Percentiles rank a stretch among this genome's conserved stretches.
Conservation (phyloP, 2,113 vertebrate genomes). For the Eira barbara region DNA sequence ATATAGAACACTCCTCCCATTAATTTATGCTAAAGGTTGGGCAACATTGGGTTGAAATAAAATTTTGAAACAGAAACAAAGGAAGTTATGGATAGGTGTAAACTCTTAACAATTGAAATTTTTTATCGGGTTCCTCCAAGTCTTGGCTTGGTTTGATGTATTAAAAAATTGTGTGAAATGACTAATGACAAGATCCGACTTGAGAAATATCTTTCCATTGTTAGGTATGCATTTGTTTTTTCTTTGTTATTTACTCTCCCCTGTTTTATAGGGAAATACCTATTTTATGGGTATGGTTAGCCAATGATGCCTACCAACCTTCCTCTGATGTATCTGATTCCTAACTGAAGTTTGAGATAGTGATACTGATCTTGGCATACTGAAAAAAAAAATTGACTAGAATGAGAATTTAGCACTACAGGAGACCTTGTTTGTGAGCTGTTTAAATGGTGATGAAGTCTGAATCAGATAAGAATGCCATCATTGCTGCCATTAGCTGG, state of each 20-base stretch:
- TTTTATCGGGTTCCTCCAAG: not conserved
- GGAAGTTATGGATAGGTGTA: not conserved
- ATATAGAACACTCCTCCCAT: not conserved
- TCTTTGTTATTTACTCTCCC: not conserved
- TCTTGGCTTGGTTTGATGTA: not conserved
- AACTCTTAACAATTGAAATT: not conserved
- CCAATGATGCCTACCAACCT: not conserved
- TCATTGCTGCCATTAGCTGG: not conserved
- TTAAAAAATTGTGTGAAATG: not conserved
- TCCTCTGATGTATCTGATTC: not conserved
- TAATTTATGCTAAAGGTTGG: not conserved
- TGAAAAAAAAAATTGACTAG: not conserved
- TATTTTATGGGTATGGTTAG: not conserved
- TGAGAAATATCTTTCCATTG: not conserved
- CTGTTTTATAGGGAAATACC: not conserved
- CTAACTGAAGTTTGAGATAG: not conserved
- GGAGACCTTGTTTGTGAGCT: not conserved
- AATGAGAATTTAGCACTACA: not conserved
- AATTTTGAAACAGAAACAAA: conserved; percentile 10
- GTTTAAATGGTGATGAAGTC: not conserved
- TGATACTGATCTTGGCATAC: not conserved
- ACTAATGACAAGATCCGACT: not conserved
- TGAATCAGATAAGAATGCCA: not conserved
- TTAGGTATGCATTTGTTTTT: not conserved
- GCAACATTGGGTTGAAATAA: not conserved